These are phyloP conservation scores for Chaetodon trifascialis DNA, from an alignment of 2,113 vertebrate species.

Conservation along the genomic window DNA sequence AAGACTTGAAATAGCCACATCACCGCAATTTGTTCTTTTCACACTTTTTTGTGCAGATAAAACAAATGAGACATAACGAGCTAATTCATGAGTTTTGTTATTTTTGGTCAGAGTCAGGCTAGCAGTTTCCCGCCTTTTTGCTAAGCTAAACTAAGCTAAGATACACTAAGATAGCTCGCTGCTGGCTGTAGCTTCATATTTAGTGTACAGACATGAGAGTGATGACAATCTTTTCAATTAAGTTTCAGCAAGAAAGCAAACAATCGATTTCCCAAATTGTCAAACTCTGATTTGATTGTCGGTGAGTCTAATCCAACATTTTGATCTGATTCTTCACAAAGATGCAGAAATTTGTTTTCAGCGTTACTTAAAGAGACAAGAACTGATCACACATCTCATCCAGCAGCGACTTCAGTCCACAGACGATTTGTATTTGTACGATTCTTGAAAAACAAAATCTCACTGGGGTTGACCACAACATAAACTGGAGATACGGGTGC, in stretches of 20 bases:
- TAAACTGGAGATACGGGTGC: neutral
- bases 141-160: slow-evolving; percentile 1
- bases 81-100: neutral
- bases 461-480: neutral
- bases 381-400: neutral
- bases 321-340: neutral
- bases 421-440: neutral
- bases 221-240: too few relatives aligned
- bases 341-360: neutral
- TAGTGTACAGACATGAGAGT: too few relatives aligned
- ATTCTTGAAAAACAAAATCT: neutral
- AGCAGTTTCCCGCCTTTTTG: neutral
- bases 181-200: neutral
- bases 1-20: too few relatives aligned
- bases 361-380: neutral
- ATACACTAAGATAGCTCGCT: neutral
- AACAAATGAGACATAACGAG: neutral
- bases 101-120: neutral
- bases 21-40: neutral
- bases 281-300: neutral
- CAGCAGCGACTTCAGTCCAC: neutral
- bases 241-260: neutral
- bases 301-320: neutral
- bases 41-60: neutral
- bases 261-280: neutral